Conservation (phyloP, 2,888 invertebrate species). For the Orchesellides sinensis region DNA sequence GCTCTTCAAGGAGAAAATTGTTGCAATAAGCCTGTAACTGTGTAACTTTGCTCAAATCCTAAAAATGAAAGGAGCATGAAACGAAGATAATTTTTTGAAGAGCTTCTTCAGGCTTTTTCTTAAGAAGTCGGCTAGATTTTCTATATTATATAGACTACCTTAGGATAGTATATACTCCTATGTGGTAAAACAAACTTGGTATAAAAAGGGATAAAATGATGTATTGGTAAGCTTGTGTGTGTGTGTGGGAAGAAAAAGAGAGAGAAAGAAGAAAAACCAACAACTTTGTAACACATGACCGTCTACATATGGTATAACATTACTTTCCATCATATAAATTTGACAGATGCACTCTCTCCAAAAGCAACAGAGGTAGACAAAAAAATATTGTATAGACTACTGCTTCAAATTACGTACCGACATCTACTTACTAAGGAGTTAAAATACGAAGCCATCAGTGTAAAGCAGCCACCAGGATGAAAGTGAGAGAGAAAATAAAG, state of each 20-base stretch:
- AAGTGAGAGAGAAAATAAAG: no score
- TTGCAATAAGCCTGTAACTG: slow-evolving; percentile 55
- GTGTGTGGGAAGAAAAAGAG: neutral
- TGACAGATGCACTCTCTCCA: neutral
- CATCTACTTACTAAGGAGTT: slow-evolving; percentile 1
- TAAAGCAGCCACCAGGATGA: no score
- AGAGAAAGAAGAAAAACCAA: neutral
- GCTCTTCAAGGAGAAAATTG: slow-evolving; percentile 58
- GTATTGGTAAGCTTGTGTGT: slow-evolving; percentile 1
- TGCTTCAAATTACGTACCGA: neutral
- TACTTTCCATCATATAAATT: slow-evolving; percentile 26
- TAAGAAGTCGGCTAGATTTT: neutral
- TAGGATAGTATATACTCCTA: neutral
- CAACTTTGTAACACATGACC: neutral
- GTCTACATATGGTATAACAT: slow-evolving; percentile 16
- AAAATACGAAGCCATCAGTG: no score
- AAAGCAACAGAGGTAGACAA: slow-evolving; percentile 7
- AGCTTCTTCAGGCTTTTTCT: slow-evolving; percentile 43
- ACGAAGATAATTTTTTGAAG: slow-evolving; percentile 63
- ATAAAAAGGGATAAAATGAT: slow-evolving; percentile 47
- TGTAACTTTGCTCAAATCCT: slow-evolving; percentile 49
- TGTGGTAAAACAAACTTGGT: slow-evolving; percentile 45
- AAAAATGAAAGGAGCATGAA: slow-evolving; percentile 60
- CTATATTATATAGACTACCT: no score
- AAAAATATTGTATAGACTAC: no score